Conservation (phyloP, 2,888 invertebrate species). For the Tridacna crocea region DNA sequence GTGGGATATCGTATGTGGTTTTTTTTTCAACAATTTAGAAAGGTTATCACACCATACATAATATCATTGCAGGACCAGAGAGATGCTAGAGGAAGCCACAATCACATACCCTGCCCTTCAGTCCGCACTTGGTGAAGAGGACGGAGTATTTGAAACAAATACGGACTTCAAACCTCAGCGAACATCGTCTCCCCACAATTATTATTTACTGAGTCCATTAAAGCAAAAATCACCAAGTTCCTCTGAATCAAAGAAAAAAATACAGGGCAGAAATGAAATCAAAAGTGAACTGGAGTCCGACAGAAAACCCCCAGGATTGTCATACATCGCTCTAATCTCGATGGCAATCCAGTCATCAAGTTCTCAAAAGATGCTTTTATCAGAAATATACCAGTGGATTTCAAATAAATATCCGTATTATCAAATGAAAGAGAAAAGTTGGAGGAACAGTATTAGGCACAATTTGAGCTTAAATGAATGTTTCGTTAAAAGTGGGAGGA, state of each 20-base stretch:
- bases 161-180: background rate
- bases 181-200: conserved; percentile 1
- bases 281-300: background rate
- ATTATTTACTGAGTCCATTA: background rate
- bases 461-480: conserved; percentile 98
- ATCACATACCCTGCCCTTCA: conserved; percentile 6
- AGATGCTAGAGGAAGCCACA: conserved; percentile 5
- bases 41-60: too few relatives aligned
- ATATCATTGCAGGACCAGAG: background rate
- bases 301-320: conserved; percentile 54
- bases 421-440: conserved; percentile 85
- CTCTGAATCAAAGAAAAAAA: background rate
- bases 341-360: conserved; percentile 98
- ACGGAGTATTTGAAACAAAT: too few relatives aligned
- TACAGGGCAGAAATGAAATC: background rate
- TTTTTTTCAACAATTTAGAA: too few relatives aligned
- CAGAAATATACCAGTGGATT: conserved; percentile 99
- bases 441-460: conserved; percentile 98
- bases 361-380: conserved; percentile 96
- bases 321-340: conserved; percentile 95
- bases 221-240: background rate
- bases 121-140: background rate
- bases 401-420: conserved; percentile 97
- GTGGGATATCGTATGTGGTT: too few relatives aligned
- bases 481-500: conserved; percentile 97